Evolutionary conservation across 2,797 vertebrate species (phyloP), one percentile per base, ranked within the genome.

Genomic region (Sebastes miniatus): DNA sequence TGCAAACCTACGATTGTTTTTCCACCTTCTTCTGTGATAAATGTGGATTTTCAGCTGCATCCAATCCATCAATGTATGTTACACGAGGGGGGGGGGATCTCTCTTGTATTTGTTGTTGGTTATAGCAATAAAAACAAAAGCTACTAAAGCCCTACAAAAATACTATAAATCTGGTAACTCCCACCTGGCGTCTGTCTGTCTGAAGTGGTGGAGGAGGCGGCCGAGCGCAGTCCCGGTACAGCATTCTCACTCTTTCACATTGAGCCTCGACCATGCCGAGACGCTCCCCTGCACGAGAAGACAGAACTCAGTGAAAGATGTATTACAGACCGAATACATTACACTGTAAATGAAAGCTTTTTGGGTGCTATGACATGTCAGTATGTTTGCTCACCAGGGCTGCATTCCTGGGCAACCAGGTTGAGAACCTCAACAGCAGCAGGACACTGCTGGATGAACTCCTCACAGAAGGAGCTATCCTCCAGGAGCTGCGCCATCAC

Each of bases 401-500:
- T 99, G 91, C 99, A 99, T 83, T 99, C 99, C 91, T 99, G 98
- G 0, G 98, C 98, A 24, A 99, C 98, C 11, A 99, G 95, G 93
- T 99, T 99, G 16, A 99, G 96, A 83, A 99, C 98, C 89, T 99
- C 99, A 52, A 99, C 97, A 64, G 99, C 98, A 72, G 98, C 98
- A 57, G 99, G 98, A 87, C 99, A 99, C 87, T 99, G 98, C 88
- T 99, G 98, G 93, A 99, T 99, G 91, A 99, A 99, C 93, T 99
- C 99, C 94, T 99, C 99, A 95, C 98, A 99, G 91, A 99, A 99
- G 8, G 97, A 98, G 93, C 98, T 99, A 92, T 99, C 98, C 95
- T 99, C 98, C 86, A 99, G 94, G 71, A 99, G 96, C 94, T 99
- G 98, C 73, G 99, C 99, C 99, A 99, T 99, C 91, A 99, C 98